phyloP scores from a whole-genome alignment of 2,113 vertebrate species.

The Triplophysa dalaica region DNA sequence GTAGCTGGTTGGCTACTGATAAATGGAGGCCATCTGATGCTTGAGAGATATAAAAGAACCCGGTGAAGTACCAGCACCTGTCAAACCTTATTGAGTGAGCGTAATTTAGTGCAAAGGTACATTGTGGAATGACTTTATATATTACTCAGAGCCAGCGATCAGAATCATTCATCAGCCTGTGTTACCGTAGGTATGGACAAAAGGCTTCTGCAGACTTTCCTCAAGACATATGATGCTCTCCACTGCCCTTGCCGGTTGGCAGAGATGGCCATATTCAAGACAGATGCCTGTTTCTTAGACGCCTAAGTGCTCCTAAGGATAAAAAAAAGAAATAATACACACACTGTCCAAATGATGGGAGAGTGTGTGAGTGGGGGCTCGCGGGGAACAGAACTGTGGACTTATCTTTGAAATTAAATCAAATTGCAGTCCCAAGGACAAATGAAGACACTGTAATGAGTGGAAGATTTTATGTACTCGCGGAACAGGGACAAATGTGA shows the following conservation, averaged over 20 bases:
- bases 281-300: slow-evolving; percentile 55
- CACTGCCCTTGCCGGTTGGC: slow-evolving; percentile 56
- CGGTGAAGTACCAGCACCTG: slow-evolving; percentile 60
- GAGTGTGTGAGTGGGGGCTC: slow-evolving; percentile 7
- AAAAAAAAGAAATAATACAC: slow-evolving; percentile 26
- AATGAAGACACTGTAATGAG: slow-evolving; percentile 49
- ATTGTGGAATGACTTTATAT: slow-evolving; percentile 57
- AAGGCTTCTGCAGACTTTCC: slow-evolving; percentile 49
- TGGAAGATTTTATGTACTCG: slow-evolving; percentile 47
- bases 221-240: slow-evolving; percentile 57
- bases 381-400: slow-evolving; percentile 39
- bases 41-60: slow-evolving; percentile 59
- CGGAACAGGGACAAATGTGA: slow-evolving; percentile 41
- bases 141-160: slow-evolving; percentile 57
- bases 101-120: slow-evolving; percentile 57
- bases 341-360: slow-evolving; percentile 44
- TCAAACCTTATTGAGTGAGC: slow-evolving; percentile 60
- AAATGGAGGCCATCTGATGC: slow-evolving; percentile 61
- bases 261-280: slow-evolving; percentile 55
- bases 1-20: slow-evolving; percentile 56
- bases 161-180: slow-evolving; percentile 57
- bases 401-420: slow-evolving; percentile 59
- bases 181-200: slow-evolving; percentile 57
- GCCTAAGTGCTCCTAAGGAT: slow-evolving; percentile 52
- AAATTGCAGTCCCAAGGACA: slow-evolving; percentile 50